Percentiles rank a stretch among this genome's conserved stretches.
Conservation (phyloP, 92 coral and sea anemone species). For the Galaxea fascicularis region DNA sequence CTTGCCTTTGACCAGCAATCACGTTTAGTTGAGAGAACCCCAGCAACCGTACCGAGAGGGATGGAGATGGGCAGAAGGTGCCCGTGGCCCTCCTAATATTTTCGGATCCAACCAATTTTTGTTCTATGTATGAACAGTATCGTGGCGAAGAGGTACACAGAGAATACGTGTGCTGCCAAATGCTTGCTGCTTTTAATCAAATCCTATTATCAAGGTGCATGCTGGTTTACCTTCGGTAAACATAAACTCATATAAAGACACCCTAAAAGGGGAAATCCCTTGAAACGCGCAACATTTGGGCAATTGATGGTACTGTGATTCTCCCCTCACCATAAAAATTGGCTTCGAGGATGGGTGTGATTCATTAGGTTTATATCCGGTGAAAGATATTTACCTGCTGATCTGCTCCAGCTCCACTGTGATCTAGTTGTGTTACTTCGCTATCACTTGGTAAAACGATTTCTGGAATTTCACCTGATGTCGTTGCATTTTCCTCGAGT, state of each 20-base stretch:
- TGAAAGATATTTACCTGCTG: constrained; percentile 42
- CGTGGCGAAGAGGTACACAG: constrained; percentile 20
- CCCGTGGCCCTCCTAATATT: constrained; percentile 13
- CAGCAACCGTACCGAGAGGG: not conserved
- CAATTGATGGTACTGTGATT: constrained; percentile 33
- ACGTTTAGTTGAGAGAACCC: not conserved
- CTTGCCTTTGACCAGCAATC: not conserved
- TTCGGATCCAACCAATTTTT: not conserved
- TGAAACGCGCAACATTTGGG: constrained; percentile 26
- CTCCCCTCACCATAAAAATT: constrained; percentile 18
- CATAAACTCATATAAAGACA: constrained; percentile 5
- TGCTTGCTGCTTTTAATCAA: constrained; percentile 19
- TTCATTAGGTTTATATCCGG: constrained; percentile 29
- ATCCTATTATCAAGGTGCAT: not conserved
- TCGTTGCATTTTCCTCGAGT: constrained; percentile 27
- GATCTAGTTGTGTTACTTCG: constrained; percentile 31
- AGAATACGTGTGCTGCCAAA: constrained; percentile 21
- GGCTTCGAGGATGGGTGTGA: constrained; percentile 30
- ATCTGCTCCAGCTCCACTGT: constrained; percentile 42
- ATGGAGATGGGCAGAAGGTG: not conserved
- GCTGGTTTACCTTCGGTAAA: constrained; percentile 4
- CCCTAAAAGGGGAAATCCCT: constrained; percentile 5
- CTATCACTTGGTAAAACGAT: constrained; percentile 38
- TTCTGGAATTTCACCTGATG: constrained; percentile 34
- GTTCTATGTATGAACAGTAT: constrained; percentile 27